A percentile compares a stretch with the other conserved stretches of the same genome.
Conservation (phyloP, 1,140 invertebrate species). For the Zaprionus nigranus region DNA sequence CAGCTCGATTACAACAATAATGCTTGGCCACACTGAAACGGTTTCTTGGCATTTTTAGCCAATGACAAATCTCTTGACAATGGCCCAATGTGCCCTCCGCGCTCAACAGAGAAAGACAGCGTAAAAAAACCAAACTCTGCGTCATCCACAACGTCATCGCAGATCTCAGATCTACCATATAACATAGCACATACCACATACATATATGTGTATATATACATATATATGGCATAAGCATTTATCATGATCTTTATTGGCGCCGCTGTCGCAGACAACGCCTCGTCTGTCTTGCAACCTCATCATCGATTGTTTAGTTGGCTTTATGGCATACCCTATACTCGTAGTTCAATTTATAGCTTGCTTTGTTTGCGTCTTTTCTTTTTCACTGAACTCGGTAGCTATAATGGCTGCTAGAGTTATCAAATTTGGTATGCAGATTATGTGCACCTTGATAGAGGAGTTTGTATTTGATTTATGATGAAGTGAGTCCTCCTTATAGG, state of each 20-base stretch:
- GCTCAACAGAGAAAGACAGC: neutral
- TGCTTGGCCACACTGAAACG: neutral
- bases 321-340: conserved; percentile 13
- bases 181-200: neutral
- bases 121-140: conserved; percentile 33
- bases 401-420: neutral
- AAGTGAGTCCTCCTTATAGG: neutral
- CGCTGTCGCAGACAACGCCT: conserved; percentile 14
- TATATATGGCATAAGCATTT: conserved; percentile 38
- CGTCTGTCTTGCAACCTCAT: conserved; percentile 19
- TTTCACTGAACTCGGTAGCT: conserved; percentile 3
- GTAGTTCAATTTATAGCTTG: neutral
- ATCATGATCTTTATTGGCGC: conserved; percentile 62
- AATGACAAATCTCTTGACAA: conserved; percentile 71
- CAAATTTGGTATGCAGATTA: conserved; percentile 8
- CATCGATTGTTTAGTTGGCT: conserved; percentile 8
- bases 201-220: neutral
- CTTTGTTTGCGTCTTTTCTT: neutral
- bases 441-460: no score
- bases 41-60: conserved; percentile 53
- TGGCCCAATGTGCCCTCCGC: conserved; percentile 16
- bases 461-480: neutral
- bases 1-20: neutral
- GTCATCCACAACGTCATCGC: conserved; percentile 45
- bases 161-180: neutral